These are phyloP conservation scores for Diadegma fenestrale DNA, from an alignment of 2,888 invertebrate genomes.

Conservation along the genomic window DNA sequence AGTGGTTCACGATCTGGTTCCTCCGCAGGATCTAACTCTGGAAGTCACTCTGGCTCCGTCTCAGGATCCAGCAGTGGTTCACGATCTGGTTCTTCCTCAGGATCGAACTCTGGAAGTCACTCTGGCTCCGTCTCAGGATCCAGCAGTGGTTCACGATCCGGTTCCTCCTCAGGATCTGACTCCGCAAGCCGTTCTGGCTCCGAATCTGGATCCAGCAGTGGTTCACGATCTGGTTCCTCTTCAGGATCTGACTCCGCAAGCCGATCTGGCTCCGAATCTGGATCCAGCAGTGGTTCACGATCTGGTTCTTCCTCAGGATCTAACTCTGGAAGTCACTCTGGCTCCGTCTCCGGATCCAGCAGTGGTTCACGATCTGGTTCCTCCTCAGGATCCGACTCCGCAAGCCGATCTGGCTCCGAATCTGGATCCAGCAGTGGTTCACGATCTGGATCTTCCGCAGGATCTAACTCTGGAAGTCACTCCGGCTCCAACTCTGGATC, in stretches of 20 bases:
- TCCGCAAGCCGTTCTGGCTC: not conserved
- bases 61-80: not conserved
- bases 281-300: not conserved
- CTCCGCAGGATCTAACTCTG: not conserved
- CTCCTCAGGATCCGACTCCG: not conserved
- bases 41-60: not conserved
- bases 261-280: not conserved
- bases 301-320: not conserved
- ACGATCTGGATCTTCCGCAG: not conserved
- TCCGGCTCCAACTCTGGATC: not conserved
- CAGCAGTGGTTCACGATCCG: not conserved
- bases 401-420: not conserved
- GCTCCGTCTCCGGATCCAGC: not conserved
- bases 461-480: not conserved
- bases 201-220: not conserved
- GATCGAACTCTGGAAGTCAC: not conserved
- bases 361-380: not conserved
- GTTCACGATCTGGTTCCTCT: not conserved
- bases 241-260: not conserved
- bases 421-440: not conserved
- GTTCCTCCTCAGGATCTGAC: not conserved
- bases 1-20: not conserved
- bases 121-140: not conserved
- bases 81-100: not conserved
- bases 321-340: not conserved